Evolutionary conservation across 2,888 invertebrate genomes (phyloP), one percentile per base, ranked within the genome.

Genomic region (Chalcosyrphus nemorum): DNA sequence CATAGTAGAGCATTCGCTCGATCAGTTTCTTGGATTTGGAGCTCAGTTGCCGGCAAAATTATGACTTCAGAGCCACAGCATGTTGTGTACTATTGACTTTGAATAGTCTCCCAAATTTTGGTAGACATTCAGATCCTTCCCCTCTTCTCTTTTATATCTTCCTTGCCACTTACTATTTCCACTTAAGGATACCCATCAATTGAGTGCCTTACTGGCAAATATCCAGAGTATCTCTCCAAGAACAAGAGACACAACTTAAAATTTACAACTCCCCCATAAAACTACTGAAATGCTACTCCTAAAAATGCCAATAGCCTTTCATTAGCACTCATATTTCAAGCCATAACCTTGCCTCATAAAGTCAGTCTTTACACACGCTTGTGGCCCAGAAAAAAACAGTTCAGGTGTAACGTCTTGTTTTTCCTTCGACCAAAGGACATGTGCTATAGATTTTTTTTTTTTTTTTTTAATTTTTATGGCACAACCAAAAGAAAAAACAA

Each of bases 371-470:
- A 24, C 15, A 45, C 43, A 41, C n/a, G 43, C 57, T 70, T 43
- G 38, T 6, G 38, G 54, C 38, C 75, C 13, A 11, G 32, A 17
- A 24, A n/a, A n/a, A n/a, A n/a, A n/a, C n/a, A n/a, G n/a, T 74
- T 81, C 47, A 68, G 63, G 71, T 78, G 63, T 43, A 68, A 41
- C 50, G 4, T 27, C 32, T 52, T 50, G 45, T 21, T 38, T 29
- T 15, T 4, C 29, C 35, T n/a, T 21, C 75, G 35, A 47, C 15
- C 68, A 75, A 45, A 80, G 75, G 59, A 75, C 66, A 54, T 70
- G 32, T 65, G 57, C 21, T 57, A 45, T 27, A 70, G 24, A 45
- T 54, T 45, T 2, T 0, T 6, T 27, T 11, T 27, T 5, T 32
- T 19, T 4, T 7, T 24, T 19, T 57, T 50, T 45, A 63, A 50